phyloP scores from a whole-genome alignment of 2,888 invertebrate species.

The Euproctis similis region DNA sequence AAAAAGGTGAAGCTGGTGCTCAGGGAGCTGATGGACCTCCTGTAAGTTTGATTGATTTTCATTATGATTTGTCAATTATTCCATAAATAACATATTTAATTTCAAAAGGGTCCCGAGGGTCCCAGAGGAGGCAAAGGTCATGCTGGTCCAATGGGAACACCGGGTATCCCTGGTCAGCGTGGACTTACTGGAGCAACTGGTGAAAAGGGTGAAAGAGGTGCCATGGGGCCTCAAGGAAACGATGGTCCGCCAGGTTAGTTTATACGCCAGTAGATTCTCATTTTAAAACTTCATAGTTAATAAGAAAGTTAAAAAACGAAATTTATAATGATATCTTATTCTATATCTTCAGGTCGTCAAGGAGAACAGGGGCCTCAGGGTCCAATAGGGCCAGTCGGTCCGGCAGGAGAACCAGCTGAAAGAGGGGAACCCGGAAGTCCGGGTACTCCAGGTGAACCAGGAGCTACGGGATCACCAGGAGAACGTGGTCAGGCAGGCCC shows the following conservation, averaged over 20 bases:
- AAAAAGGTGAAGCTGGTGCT: constrained; percentile 79
- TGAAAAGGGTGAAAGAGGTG: constrained; percentile 85
- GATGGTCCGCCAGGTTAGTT: constrained; percentile 82
- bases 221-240: constrained; percentile 80
- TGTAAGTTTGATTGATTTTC: too few species aligned
- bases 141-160: constrained; percentile 80
- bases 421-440: constrained; percentile 85
- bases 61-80: too few species aligned
- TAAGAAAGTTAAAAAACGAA: background rate
- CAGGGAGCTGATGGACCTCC: constrained; percentile 82
- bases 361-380: constrained; percentile 88
- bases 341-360: constrained; percentile 64
- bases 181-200: constrained; percentile 81
- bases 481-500: constrained; percentile 84
- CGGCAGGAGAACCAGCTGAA: constrained; percentile 88
- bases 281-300: too few species aligned
- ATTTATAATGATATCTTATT: background rate
- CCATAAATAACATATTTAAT: too few species aligned
- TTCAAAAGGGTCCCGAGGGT: constrained; percentile 78
- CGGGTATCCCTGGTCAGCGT: constrained; percentile 82
- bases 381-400: constrained; percentile 82
- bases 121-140: constrained; percentile 82
- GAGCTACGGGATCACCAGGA: constrained; percentile 83
- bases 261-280: too few species aligned
- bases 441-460: constrained; percentile 81